A percentile compares a stretch with the other conserved stretches of the same genome.
Conservation (phyloP, 2,888 invertebrate genomes). For the Hyposoter dolosus region DNA sequence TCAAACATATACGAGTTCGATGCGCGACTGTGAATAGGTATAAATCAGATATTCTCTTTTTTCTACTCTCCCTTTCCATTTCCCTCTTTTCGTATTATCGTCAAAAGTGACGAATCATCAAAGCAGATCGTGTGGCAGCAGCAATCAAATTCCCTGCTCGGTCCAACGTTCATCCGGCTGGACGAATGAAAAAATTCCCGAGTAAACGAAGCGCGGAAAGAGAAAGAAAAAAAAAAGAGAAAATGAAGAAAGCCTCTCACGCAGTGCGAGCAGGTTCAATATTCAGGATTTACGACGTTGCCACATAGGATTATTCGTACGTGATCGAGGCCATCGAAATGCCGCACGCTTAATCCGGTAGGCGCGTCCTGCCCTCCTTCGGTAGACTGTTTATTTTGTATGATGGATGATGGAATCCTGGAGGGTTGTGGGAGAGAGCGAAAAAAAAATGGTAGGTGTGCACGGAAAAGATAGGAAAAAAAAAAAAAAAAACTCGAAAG, state of each 20-base stretch:
- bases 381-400: constrained; percentile 77
- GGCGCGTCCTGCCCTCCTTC: constrained; percentile 64
- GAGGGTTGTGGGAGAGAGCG: constrained; percentile 57
- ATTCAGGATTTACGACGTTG: constrained; percentile 67
- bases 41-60: constrained; percentile 30
- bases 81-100: constrained; percentile 25
- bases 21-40: constrained; percentile 52
- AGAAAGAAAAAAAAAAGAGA: constrained; percentile 31
- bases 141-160: constrained; percentile 36
- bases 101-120: constrained; percentile 43
- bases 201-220: constrained; percentile 39
- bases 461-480: constrained; percentile 49
- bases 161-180: background rate
- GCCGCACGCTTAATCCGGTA: constrained; percentile 67
- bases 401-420: constrained; percentile 78
- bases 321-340: constrained; percentile 70
- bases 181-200: constrained; percentile 58
- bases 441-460: constrained; percentile 58
- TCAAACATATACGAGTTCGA: constrained; percentile 67
- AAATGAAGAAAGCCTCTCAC: constrained; percentile 45
- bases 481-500: constrained; percentile 63
- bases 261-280: constrained; percentile 58
- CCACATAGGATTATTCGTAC: constrained; percentile 71
- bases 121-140: background rate
- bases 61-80: background rate